These are phyloP conservation scores for Oncopeltus fasciatus DNA, from an alignment of 1,140 invertebrate species.

Conservation along the genomic window DNA sequence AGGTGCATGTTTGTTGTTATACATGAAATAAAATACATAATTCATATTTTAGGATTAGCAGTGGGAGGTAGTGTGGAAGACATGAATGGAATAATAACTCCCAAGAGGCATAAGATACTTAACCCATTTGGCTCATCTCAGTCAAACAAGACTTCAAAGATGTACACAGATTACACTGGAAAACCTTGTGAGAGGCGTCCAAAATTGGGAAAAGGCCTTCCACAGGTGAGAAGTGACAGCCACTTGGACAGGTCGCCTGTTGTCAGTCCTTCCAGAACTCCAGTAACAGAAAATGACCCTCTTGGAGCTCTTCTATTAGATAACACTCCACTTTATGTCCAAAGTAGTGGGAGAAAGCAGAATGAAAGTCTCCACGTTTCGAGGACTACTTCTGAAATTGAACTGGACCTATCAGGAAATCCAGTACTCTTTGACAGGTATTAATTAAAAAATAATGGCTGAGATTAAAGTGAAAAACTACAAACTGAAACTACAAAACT, in stretches of 20 bases:
- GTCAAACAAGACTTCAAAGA: not conserved
- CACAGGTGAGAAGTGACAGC: not conserved
- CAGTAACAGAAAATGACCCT: constrained; percentile 80
- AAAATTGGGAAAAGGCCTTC: not conserved
- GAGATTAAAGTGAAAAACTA: too few relatives aligned
- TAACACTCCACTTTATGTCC: not conserved
- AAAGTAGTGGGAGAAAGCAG: constrained; percentile 30
- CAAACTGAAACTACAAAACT: too few relatives aligned
- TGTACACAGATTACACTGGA: too few relatives aligned
- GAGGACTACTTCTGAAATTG: constrained; percentile 23
- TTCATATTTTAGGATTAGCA: constrained; percentile 11
- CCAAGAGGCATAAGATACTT: constrained; percentile 7
- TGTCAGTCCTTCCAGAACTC: constrained; percentile 49
- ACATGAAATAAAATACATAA: too few relatives aligned
- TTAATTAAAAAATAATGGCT: too few relatives aligned
- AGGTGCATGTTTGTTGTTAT: too few relatives aligned
- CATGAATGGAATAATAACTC: constrained; percentile 11
- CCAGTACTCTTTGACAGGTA: constrained; percentile 24
- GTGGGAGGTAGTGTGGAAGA: constrained; percentile 14
- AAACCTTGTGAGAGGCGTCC: too few relatives aligned
- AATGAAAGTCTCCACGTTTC: constrained; percentile 15
- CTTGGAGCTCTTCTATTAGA: constrained; percentile 55
- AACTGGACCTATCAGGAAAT: constrained; percentile 24
- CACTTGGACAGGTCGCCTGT: constrained; percentile 28
- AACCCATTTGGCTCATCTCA: constrained; percentile 3